Percentiles rank a stretch among this genome's conserved stretches.
Conservation (phyloP, 2,113 vertebrate genomes). For the Paralichthys olivaceus region DNA sequence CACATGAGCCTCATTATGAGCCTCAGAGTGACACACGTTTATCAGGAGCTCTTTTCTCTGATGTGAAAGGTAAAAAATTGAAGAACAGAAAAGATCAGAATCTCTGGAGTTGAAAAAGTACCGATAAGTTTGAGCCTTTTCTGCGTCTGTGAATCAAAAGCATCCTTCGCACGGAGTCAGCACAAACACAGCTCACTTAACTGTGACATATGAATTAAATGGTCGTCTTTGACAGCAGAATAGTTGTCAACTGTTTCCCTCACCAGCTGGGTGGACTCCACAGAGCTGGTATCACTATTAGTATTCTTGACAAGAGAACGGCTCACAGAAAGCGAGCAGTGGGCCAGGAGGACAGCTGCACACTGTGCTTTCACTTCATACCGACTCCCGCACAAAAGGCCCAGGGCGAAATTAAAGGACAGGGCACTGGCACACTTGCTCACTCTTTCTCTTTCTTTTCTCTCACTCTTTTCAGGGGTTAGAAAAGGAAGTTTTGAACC, state of each 20-base stretch:
- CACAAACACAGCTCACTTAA: constrained; percentile 52
- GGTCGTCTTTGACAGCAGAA: constrained; percentile 61
- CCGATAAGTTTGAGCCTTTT: constrained; percentile 4
- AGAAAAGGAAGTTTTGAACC: constrained; percentile 66
- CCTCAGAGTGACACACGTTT: neutral
- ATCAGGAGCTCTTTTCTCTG: neutral
- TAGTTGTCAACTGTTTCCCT: constrained; percentile 73
- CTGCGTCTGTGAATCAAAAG: constrained; percentile 40
- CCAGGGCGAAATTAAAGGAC: constrained; percentile 76
- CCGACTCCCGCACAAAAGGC: constrained; percentile 66
- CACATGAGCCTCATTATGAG: neutral
- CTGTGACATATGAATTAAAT: constrained; percentile 59
- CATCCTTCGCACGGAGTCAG: constrained; percentile 10
- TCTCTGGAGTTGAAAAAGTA: neutral
- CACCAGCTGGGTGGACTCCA: constrained; percentile 73
- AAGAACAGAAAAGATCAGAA: neutral
- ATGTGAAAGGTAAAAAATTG: neutral
- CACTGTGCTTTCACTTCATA: constrained; percentile 76
- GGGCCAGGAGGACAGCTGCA: constrained; percentile 79
- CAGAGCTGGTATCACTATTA: constrained; percentile 71
- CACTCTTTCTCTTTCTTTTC: constrained; percentile 49
- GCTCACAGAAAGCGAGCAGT: constrained; percentile 68
- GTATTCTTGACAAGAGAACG: constrained; percentile 72
- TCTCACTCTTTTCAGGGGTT: constrained; percentile 56
- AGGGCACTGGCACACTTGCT: constrained; percentile 72